Conservation (phyloP, 2,888 invertebrate genomes). For the Elegia similella region DNA sequence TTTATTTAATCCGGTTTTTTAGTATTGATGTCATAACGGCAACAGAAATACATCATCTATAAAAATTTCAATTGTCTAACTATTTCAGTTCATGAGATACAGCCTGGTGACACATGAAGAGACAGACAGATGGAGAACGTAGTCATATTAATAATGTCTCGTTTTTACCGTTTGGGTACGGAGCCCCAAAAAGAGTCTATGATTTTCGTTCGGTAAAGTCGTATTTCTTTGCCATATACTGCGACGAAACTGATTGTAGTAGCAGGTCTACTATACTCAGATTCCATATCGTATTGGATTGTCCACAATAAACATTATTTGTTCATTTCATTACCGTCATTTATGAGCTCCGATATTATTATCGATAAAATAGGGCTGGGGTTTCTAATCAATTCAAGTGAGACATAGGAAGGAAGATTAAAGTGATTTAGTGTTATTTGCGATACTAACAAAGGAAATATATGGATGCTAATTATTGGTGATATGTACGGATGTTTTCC, state of each 20-base stretch:
- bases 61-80: no score
- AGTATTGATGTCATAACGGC: no score
- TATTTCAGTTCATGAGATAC: no score
- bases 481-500: no score
- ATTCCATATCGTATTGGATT: conserved; percentile 25
- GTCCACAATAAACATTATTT: conserved; percentile 25
- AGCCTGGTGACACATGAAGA: no score
- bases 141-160: no score
- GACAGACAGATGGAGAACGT: no score
- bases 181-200: no score
- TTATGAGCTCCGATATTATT: conserved; percentile 25
- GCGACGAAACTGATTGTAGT: not conserved
- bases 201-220: no score
- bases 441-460: not conserved
- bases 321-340: conserved; percentile 30
- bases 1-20: no score
- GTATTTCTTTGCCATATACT: not conserved
- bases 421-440: not conserved
- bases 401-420: conserved; percentile 13
- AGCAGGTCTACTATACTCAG: conserved; percentile 19
- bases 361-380: conserved; percentile 22
- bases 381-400: conserved; percentile 6
- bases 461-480: not conserved
- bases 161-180: no score
- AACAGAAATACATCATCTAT: no score